These are phyloP conservation scores for Drosophila ironensis DNA, from an alignment of 1,140 invertebrate species.

Conservation along the genomic window DNA sequence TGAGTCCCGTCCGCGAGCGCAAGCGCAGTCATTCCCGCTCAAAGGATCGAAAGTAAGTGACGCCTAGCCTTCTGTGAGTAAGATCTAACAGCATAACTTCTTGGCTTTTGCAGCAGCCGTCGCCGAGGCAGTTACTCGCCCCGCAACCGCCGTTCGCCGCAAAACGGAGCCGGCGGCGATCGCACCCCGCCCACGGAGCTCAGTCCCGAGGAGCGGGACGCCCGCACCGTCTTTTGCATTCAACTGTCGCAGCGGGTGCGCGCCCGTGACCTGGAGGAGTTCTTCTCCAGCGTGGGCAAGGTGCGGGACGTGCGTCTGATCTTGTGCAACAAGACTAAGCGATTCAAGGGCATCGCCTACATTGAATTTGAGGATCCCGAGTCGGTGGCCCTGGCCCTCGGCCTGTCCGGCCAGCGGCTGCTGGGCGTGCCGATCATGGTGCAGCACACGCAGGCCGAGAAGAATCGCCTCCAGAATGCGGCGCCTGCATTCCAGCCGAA, in stretches of 20 bases:
- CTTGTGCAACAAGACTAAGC: slow-evolving; percentile 98
- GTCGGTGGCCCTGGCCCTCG: slow-evolving; percentile 97
- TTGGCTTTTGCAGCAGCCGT: slow-evolving; percentile 47
- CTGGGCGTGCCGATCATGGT: slow-evolving; percentile 99
- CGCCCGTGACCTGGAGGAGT: slow-evolving; percentile 98
- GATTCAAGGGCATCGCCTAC: slow-evolving; percentile 99
- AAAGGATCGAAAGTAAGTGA: slow-evolving; percentile 68
- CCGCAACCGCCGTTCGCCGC: slow-evolving; percentile 60
- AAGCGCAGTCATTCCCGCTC: slow-evolving; percentile 65
- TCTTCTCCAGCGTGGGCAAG: slow-evolving; percentile 99
- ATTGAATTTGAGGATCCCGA: slow-evolving; percentile 99
- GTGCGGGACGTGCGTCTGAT: slow-evolving; percentile 99
- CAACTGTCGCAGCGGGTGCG: slow-evolving; percentile 96
- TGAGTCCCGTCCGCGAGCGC: slow-evolving; percentile 37
- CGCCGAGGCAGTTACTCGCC: slow-evolving; percentile 71
- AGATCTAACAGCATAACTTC: no score
- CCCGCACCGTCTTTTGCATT: slow-evolving; percentile 99
- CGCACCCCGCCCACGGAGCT: slow-evolving; percentile 87
- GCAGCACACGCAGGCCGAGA: slow-evolving; percentile 99
- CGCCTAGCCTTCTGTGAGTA: no score
- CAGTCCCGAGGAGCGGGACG: slow-evolving; percentile 98
- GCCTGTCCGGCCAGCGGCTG: slow-evolving; percentile 96
- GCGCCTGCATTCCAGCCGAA: slow-evolving; percentile 92
- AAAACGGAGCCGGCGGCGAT: slow-evolving; percentile 45
- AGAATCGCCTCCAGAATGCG: slow-evolving; percentile 95